Evolutionary conservation across 2,888 invertebrate species (phyloP).

Genomic region (Arge pagana): DNA sequence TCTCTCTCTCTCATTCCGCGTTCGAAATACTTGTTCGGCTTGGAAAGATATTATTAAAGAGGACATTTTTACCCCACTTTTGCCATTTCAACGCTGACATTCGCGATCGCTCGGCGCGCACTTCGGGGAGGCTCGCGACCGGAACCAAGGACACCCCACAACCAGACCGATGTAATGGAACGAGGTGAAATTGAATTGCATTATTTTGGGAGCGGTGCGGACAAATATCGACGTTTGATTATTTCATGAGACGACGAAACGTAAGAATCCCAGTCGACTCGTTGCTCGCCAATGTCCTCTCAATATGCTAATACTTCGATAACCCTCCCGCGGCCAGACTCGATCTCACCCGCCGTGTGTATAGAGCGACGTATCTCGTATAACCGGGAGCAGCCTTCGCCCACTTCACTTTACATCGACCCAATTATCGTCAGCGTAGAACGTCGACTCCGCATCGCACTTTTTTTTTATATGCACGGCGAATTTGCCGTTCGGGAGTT

Average conservation of each 20-base stretch:
- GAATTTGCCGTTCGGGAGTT: too few relatives aligned
- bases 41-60: conserved; percentile 18
- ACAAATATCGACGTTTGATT: conserved; percentile 46
- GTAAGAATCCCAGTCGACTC: conserved; percentile 38
- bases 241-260: conserved; percentile 46
- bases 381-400: too few relatives aligned
- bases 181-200: too few relatives aligned
- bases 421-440: too few relatives aligned
- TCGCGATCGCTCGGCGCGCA: too few relatives aligned
- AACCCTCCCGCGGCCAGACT: conserved; percentile 3
- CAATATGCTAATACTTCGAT: conserved; percentile 39
- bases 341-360: too few relatives aligned
- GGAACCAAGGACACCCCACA: too few relatives aligned
- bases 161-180: conserved; percentile 14
- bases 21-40: conserved; percentile 20
- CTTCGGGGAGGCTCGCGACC: conserved; percentile 8
- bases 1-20: conserved; percentile 8
- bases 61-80: conserved; percentile 6
- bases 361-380: too few relatives aligned
- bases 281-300: conserved; percentile 34
- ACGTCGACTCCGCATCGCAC: too few relatives aligned
- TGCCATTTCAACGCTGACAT: too few relatives aligned
- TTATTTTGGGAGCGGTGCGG: conserved; percentile 32
- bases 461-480: too few relatives aligned
- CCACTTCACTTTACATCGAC: too few relatives aligned